Evolutionary conservation across 1,140 invertebrate genomes (phyloP).

Genomic region (Calycopis cecrops): DNA sequence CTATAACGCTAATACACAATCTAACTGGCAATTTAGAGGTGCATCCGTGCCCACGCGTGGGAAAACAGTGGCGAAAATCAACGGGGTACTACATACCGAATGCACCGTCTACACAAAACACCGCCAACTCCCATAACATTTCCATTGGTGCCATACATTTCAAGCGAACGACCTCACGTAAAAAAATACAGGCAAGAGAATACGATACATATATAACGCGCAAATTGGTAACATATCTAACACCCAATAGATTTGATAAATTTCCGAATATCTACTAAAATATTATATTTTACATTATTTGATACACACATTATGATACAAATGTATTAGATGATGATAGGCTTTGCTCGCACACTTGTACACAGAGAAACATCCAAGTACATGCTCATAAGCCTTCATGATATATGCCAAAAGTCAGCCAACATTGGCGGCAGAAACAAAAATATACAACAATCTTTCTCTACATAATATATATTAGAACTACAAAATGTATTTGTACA

Average conservation of each 20-base stretch:
- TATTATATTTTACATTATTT: too few relatives aligned
- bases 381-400: background rate
- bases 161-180: too few relatives aligned
- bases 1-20: conserved; percentile 55
- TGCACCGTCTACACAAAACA: conserved; percentile 15
- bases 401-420: conserved; percentile 7
- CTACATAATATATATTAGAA: conserved; percentile 3
- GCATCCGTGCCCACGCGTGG: conserved; percentile 35
- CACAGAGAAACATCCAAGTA: background rate
- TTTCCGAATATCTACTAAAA: conserved; percentile 1
- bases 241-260: background rate
- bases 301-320: too few relatives aligned
- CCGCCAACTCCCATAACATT: background rate
- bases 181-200: too few relatives aligned
- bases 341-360: conserved; percentile 1
- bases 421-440: background rate
- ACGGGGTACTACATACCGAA: conserved; percentile 12
- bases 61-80: conserved; percentile 17
- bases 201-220: too few relatives aligned
- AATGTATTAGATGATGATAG: too few relatives aligned
- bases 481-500: conserved; percentile 2
- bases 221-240: conserved; percentile 1
- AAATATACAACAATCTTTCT: conserved; percentile 1
- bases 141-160: background rate
- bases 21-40: conserved; percentile 50